Evolutionary conservation across 2,797 vertebrate species (phyloP), one percentile per base, ranked within the genome.

Genomic region (Paguma larvata): DNA sequence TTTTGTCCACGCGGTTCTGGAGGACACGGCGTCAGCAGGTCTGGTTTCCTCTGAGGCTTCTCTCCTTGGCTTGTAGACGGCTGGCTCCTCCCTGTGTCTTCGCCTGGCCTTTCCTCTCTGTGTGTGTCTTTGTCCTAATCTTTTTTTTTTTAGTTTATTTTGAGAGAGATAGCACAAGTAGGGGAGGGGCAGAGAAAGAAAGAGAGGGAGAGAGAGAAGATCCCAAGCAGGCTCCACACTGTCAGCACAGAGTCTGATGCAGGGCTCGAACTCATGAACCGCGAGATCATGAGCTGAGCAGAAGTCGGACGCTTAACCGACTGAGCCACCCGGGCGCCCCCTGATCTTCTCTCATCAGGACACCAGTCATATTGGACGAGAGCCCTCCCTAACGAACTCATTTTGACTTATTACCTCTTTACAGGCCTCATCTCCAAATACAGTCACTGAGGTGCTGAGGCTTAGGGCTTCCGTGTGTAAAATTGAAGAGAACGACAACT

Each of bases 381-480:
- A 1, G 9, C 5, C 63, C 72, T 70, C 41, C 27, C n/a, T 9
- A 25, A 79, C 23, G n/a, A 88, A 21, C 34, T 32, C 38, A 21
- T 89, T 89, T 88, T 67, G 70, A 27, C n/a, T 51, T 89, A 80
- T 59, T 23, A 67, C 68, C 44, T 94, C 53, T n/a, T 85, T 51
- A 59, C 51, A 78, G 68, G 23, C 11, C 18, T 32, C n/a, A 23
- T 34, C 79, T 95, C 59, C 56, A 75, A 80, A 59, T 34, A 38
- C 6, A 67, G 65, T 73, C 65, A 32, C 30, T 18, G 38, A 44
- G 63, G 34, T 84, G 78, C 14, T 53, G 11, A 63, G 23, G 6
- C 38, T 88, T 53, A 65, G 68, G 16, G 25, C 41, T 56, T 86
- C 62, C 62, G 30, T 6, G 8, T 32, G 23, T 5, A 83, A 44